Evolutionary conservation across 1,140 invertebrate species (phyloP), one percentile per base, ranked within the genome.

Genomic region (Anastatus disparis): DNA sequence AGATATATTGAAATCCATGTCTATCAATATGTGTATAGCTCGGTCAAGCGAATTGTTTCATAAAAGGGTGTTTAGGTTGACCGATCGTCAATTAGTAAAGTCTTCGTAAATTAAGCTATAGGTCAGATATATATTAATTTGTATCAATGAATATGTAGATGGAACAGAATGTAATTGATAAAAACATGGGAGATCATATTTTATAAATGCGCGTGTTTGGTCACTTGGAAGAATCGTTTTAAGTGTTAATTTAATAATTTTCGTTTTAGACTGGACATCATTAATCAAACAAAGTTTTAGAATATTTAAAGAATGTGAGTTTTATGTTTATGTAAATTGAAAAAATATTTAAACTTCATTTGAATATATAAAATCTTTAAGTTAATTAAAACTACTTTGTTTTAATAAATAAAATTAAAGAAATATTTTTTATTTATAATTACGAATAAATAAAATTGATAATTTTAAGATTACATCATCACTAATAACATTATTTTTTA

Each of bases 161-260:
- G 13, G 4, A 38, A 13, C 48, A 22, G 35, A 31, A 29, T 35
- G 17, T 35, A 38, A 26, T 40, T 29, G 20, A 38, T 31, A 53
- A 52, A 52, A 52, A 53, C 31, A 64, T 26, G 52, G 38, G 46
- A 64, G 62, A 64, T 64, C 17, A 13, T 24, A 56, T 24, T 27
- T 38, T 10, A 38, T 42, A 17, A 46, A 46, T 38, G 46, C 20
- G 17, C 15, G n/a, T n/a, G 13, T 3, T 8, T 44, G n/a, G n/a
- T 31, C 59, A 15, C 6, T 48, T 20, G 40, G 26, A 62, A 62
- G 6, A 48, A 48, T 48, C 17, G 9, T 13, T 40, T 31, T 29
- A 48, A 48, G n/a, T n/a, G n/a, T n/a, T n/a, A n/a, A n/a, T n/a
- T n/a, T n/a, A n/a, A n/a, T 31, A n/a, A n/a, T n/a, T n/a, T n/a